Base-by-base conservation (phyloP, 1,140 invertebrate genomes). In the Trachelipus rathkii region DNA sequence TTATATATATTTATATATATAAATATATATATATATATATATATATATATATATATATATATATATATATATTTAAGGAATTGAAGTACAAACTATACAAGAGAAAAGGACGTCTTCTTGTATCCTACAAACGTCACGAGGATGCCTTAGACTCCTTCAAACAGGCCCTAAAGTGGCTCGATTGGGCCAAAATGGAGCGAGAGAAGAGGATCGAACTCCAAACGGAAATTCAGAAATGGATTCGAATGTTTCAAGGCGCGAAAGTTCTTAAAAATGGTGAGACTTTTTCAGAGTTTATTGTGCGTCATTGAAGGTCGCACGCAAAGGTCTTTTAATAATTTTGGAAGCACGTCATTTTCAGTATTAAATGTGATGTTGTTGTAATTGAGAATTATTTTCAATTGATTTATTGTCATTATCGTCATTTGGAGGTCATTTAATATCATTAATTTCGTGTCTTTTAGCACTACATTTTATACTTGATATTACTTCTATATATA, bases 11-110 rank as follows among this genome's bases (percentile, higher is more conserved):
- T 2, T 13, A 19, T 60, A 19, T 60, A 19, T 60, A 19, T 60
- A 19, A 4, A 19, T 60, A 19, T 60, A 60, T 60, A 60, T 60
- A 60, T 60, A 60, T 60, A 60, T 60, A 60, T 60, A 60, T 60
- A 60, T 60, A 60, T 60, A 60, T 60, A 60, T 60, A 60, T 60
- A 60, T 60, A 60, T 60, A 60, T 60, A 60, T 60, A 60, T 60
- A 60, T 60, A 60, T 60, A 60, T 60, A 60, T 19, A 60, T 19
- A 60, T 8, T 23, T 9, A 86, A 88, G 75, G 88, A 92, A 72
- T 84, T 94, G 15, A 84, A 87, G 0, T 92, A 92, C 83, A 96
- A 95, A 85, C 84, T 95, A 0, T 88, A 89, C 71, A 92, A 94
- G 79, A 87, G 93, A 78, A 89, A 86, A 81, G 92, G 93, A 0